Conservation (phyloP, 2,888 invertebrate genomes). For the Drosophila sordidula region DNA sequence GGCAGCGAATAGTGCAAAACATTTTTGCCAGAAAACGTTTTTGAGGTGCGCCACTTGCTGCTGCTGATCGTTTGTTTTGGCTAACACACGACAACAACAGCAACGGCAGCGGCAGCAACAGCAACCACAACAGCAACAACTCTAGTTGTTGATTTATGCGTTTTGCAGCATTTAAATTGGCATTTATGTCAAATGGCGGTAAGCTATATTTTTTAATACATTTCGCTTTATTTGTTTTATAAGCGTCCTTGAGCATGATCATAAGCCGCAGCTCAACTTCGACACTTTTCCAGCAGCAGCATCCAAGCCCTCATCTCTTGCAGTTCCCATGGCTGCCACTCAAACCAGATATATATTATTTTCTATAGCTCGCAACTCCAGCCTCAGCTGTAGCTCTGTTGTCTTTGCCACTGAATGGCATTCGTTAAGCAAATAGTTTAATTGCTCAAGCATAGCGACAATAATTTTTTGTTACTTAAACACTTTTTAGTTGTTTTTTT, state of each 20-base stretch:
- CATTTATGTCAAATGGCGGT: slow-evolving; percentile 79
- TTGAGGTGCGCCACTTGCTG: slow-evolving; percentile 80
- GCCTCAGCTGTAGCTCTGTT: slow-evolving; percentile 14
- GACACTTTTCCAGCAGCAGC: slow-evolving; percentile 74
- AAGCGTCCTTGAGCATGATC: slow-evolving; percentile 72
- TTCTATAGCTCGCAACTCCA: neutral
- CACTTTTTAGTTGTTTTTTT: slow-evolving; percentile 16
- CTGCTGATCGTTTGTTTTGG: slow-evolving; percentile 76
- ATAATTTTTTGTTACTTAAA: slow-evolving; percentile 22
- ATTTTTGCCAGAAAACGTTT: slow-evolving; percentile 50
- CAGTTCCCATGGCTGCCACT: slow-evolving; percentile 68
- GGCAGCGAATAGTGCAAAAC: slow-evolving; percentile 21
- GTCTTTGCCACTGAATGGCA: slow-evolving; percentile 36
- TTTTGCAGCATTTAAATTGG: slow-evolving; percentile 82
- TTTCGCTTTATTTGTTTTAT: slow-evolving; percentile 79
- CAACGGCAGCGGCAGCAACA: slow-evolving; percentile 19
- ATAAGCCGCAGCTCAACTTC: slow-evolving; percentile 49
- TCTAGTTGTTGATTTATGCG: slow-evolving; percentile 76
- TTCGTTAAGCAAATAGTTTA: slow-evolving; percentile 49
- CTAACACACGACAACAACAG: slow-evolving; percentile 64
- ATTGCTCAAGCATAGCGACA: slow-evolving; percentile 36
- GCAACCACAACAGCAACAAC: slow-evolving; percentile 24
- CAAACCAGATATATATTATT: slow-evolving; percentile 13
- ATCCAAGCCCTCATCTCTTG: slow-evolving; percentile 47
- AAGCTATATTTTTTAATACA: slow-evolving; percentile 78